Conservation (phyloP, 2,113 vertebrate genomes). For the Tupaia chinensis region DNA sequence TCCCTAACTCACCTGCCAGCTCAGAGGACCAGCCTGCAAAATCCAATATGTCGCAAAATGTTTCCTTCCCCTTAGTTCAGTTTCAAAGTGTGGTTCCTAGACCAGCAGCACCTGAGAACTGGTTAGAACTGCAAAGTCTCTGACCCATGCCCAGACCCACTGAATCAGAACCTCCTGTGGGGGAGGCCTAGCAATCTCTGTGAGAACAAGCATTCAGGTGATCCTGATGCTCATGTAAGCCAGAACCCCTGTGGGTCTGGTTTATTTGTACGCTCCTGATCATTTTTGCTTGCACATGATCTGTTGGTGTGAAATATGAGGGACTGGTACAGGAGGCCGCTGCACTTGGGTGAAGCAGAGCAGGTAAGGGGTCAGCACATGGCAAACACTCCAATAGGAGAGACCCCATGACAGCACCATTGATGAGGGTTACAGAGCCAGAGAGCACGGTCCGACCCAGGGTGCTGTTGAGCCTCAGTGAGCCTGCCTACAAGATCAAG, state of each 20-base stretch:
- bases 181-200: background rate
- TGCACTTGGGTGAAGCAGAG: background rate
- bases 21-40: background rate
- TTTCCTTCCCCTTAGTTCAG: background rate
- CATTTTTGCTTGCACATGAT: background rate
- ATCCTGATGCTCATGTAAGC: background rate
- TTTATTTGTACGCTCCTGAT: background rate
- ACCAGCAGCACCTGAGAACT: background rate
- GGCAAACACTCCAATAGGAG: too few relatives aligned
- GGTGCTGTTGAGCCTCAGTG: background rate
- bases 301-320: background rate
- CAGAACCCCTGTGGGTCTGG: background rate
- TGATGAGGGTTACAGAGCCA: background rate
- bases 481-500: background rate
- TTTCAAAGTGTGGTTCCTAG: background rate
- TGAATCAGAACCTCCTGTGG: background rate
- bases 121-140: background rate
- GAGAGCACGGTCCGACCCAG: background rate
- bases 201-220: background rate
- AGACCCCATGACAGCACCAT: accelerated
- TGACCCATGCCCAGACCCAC: background rate
- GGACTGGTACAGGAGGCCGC: background rate
- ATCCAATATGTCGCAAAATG: background rate
- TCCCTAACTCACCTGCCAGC: background rate
- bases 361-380: background rate